Conservation (phyloP, 92 coral and sea anemone species). For the Plumapathes pennacea region DNA sequence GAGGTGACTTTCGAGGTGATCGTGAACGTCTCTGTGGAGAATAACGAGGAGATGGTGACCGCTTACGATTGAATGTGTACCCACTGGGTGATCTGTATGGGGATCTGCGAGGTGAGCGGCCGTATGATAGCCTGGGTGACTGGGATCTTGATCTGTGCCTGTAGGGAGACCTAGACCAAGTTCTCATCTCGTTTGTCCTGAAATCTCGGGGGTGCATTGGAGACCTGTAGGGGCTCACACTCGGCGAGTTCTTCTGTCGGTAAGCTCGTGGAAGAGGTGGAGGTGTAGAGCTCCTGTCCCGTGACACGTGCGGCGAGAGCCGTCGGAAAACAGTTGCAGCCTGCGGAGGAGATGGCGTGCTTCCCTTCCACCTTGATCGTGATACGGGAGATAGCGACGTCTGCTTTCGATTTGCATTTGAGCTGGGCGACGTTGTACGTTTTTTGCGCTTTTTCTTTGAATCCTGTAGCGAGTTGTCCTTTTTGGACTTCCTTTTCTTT, state of each 20-base stretch:
- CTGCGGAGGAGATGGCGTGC: constrained; percentile 58
- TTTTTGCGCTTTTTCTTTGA: constrained; percentile 76
- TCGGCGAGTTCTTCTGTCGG: constrained; percentile 67
- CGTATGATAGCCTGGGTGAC: too few species aligned
- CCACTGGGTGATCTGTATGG: constrained; percentile 81
- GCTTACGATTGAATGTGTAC: constrained; percentile 49
- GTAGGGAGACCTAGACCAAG: constrained; percentile 83
- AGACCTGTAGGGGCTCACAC: constrained; percentile 69
- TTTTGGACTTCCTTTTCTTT: constrained; percentile 77
- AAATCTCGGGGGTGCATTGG: too few species aligned
- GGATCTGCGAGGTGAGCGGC: constrained; percentile 71
- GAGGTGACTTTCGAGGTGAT: too few species aligned
- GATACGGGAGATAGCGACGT: constrained; percentile 77
- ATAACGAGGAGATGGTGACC: constrained; percentile 60
- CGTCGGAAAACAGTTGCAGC: constrained; percentile 51
- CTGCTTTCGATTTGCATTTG: constrained; percentile 11
- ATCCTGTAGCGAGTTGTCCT: constrained; percentile 59
- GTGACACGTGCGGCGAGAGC: constrained; percentile 35
- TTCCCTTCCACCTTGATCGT: constrained; percentile 77
- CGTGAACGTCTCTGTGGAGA: too few species aligned
- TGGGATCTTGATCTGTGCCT: constrained; percentile 84
- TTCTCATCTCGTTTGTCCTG: constrained; percentile 54
- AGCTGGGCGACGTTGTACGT: constrained; percentile 60
- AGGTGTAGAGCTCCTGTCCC: constrained; percentile 60
- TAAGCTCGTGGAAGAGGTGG: constrained; percentile 89